A percentile compares a stretch with the other conserved stretches of the same genome.
Conservation (phyloP, 2,797 vertebrate species). For the Chloroceryle amazona region DNA sequence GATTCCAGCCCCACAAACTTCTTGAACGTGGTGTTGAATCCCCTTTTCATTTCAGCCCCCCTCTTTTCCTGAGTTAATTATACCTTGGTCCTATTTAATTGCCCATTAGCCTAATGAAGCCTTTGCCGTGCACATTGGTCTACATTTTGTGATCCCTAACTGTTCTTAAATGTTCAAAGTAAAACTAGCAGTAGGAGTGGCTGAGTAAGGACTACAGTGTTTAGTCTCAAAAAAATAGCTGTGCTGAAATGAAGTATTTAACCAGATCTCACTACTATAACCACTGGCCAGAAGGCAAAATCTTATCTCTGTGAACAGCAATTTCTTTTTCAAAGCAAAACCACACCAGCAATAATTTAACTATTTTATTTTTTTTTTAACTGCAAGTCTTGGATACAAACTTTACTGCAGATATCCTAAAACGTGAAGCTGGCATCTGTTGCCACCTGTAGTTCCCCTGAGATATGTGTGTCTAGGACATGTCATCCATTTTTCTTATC, state of each 20-base stretch:
- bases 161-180: not conserved
- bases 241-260: not conserved
- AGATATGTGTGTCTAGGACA: not conserved
- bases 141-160: not conserved
- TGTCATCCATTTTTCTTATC: conserved; percentile 19
- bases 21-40: not conserved
- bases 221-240: not conserved
- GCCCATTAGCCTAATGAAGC: not conserved
- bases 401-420: not conserved
- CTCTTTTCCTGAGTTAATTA: not conserved
- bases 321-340: conserved; percentile 34
- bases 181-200: not conserved
- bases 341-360: not conserved
- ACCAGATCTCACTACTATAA: conserved; percentile 7
- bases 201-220: not conserved
- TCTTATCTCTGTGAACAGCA: conserved; percentile 37
- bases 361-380: not conserved
- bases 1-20: not conserved
- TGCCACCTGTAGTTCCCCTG: conserved; percentile 31
- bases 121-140: not conserved
- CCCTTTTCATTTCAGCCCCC: not conserved
- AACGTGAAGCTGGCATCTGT: not conserved
- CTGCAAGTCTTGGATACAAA: not conserved
- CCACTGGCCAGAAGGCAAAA: conserved; percentile 26
- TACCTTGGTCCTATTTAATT: not conserved